Conservation (phyloP, 64 coral and sea anemone genomes). For the Trachythela sp. region DNA sequence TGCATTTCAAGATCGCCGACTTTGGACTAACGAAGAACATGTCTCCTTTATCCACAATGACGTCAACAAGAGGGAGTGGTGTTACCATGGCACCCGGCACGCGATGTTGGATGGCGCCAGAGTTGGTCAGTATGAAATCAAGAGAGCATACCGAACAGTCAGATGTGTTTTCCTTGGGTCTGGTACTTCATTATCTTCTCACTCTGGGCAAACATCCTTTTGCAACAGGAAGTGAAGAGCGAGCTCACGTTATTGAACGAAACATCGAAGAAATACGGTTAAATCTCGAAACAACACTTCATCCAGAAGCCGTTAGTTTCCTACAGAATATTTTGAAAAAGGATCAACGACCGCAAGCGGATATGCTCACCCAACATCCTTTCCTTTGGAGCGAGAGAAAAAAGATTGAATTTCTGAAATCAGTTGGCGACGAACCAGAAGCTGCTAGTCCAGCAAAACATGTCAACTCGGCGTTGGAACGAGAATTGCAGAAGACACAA, state of each 20-base stretch:
- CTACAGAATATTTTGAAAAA: background rate
- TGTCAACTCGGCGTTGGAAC: background rate
- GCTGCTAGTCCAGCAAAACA: background rate
- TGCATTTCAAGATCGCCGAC: no score
- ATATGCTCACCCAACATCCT: background rate
- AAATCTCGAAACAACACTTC: background rate
- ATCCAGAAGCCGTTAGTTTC: conserved; percentile 4
- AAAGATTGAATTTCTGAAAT: background rate
- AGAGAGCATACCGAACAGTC: no score
- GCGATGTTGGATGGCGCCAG: no score
- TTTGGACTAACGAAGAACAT: no score
- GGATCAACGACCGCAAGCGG: background rate
- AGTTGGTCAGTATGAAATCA: no score
- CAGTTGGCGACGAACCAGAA: background rate
- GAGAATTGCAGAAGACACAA: background rate
- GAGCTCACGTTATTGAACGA: background rate
- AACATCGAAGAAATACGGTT: background rate
- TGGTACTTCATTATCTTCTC: no score
- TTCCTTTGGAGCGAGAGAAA: background rate
- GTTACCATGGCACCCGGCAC: no score
- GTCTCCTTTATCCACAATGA: no score
- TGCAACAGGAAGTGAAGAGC: background rate
- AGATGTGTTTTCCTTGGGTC: no score
- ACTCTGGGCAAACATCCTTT: background rate
- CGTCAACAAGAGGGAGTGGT: no score